A percentile compares a stretch with the other conserved stretches of the same genome.
Evolutionary conservation across 2,888 invertebrate species (phyloP).

Genomic region (Miltochrista miniata): DNA sequence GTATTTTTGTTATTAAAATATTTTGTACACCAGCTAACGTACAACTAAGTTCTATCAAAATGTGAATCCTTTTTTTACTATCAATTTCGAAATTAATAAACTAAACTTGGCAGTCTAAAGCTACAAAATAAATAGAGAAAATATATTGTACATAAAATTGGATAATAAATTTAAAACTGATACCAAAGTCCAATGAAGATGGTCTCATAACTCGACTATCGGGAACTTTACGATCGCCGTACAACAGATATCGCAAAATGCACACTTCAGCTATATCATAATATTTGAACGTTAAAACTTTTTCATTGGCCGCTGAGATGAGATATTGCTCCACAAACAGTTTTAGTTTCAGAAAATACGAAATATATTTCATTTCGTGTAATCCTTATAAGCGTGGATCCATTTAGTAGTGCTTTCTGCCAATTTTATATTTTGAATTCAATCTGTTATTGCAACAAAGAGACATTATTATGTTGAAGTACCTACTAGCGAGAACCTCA

Average conservation of each 20-base stretch:
- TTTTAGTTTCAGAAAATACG: constrained; percentile 48
- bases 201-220: constrained; percentile 36
- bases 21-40: no score
- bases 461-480: neutral
- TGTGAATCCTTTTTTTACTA: no score
- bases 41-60: no score
- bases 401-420: neutral
- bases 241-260: constrained; percentile 46
- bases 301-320: constrained; percentile 63
- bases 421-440: neutral
- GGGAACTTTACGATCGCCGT: constrained; percentile 20
- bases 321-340: constrained; percentile 46
- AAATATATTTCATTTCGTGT: constrained; percentile 36
- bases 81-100: neutral
- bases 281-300: constrained; percentile 62
- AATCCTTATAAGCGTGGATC: constrained; percentile 30
- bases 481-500: no score
- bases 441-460: neutral
- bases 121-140: neutral
- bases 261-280: constrained; percentile 45
- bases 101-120: neutral
- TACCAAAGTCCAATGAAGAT: constrained; percentile 33
- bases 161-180: constrained; percentile 35
- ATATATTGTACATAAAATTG: constrained; percentile 7
- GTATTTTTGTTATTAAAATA: no score